A percentile compares a stretch with the other conserved stretches of the same genome.
phyloP scores from a whole-genome alignment of 2,888 invertebrate species.

The Diarsia brunnea region DNA sequence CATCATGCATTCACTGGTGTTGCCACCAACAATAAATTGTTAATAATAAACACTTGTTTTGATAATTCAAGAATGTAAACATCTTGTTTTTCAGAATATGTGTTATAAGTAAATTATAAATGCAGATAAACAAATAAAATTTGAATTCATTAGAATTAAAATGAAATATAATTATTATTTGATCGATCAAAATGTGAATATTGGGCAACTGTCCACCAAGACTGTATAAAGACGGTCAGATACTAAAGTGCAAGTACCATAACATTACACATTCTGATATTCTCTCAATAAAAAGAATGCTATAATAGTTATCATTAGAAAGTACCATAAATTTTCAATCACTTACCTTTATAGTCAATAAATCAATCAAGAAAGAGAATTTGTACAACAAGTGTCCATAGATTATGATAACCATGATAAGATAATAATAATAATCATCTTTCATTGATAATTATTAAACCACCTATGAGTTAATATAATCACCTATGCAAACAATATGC shows the following conservation, averaged over 20 bases:
- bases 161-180: not conserved
- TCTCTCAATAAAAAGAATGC: not conserved
- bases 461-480: not conserved
- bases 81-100: not conserved
- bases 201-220: not conserved
- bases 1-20: conserved; percentile 22
- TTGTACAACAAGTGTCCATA: conserved; percentile 1
- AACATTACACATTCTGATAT: not conserved
- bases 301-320: not conserved
- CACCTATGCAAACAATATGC: conserved; percentile 33
- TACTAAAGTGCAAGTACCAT: not conserved
- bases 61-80: not conserved
- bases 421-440: conserved; percentile 30
- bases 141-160: not conserved
- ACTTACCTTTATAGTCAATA: conserved; percentile 6
- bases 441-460: conserved; percentile 12
- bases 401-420: conserved; percentile 22
- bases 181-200: not conserved
- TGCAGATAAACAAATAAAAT: not conserved
- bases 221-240: not conserved
- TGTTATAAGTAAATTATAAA: not conserved
- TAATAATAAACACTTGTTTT: not conserved
- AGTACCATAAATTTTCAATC: conserved; percentile 20
- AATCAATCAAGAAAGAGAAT: conserved; percentile 12
- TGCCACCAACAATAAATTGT: conserved; percentile 17